These are phyloP conservation scores for Erinaceus europaeus DNA, from an alignment of 2,113 vertebrate species.

Conservation along the genomic window DNA sequence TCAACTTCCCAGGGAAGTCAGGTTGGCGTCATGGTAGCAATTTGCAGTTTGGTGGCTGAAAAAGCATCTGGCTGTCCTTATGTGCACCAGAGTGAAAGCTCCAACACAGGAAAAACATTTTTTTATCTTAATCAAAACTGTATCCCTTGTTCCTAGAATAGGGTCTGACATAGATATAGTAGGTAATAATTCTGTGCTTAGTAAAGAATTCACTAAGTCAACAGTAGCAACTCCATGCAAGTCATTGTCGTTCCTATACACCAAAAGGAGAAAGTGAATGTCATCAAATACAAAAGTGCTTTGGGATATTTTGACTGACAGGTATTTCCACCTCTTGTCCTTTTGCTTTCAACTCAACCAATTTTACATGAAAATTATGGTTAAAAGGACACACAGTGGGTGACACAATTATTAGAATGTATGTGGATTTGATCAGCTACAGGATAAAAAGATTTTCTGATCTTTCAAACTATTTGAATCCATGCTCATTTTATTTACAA, in stretches of 20 bases:
- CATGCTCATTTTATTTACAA: conserved; percentile 24
- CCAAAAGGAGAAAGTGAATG: background rate
- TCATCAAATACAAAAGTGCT: background rate
- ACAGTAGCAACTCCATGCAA: too few species aligned
- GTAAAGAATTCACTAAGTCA: background rate
- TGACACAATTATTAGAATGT: background rate
- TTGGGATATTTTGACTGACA: background rate
- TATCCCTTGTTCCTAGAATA: background rate
- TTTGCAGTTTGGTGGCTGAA: too few species aligned
- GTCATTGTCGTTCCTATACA: background rate
- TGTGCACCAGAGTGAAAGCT: background rate
- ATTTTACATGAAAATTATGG: conserved; percentile 28
- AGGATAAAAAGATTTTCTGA: conserved; percentile 3
- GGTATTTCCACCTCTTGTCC: background rate
- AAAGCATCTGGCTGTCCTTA: too few species aligned
- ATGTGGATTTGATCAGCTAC: conserved; percentile 17
- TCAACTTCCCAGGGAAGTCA: too few species aligned
- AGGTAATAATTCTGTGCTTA: background rate
- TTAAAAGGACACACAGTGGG: conserved; percentile 5
- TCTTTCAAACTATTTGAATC: conserved; percentile 39
- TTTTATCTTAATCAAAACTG: background rate
- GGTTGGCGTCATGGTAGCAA: too few species aligned
- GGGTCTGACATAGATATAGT: too few species aligned
- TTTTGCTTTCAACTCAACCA: background rate
- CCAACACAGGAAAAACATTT: background rate